Evolutionary conservation across 2,113 vertebrate species (phyloP).

Genomic region (Bubo scandiacus): DNA sequence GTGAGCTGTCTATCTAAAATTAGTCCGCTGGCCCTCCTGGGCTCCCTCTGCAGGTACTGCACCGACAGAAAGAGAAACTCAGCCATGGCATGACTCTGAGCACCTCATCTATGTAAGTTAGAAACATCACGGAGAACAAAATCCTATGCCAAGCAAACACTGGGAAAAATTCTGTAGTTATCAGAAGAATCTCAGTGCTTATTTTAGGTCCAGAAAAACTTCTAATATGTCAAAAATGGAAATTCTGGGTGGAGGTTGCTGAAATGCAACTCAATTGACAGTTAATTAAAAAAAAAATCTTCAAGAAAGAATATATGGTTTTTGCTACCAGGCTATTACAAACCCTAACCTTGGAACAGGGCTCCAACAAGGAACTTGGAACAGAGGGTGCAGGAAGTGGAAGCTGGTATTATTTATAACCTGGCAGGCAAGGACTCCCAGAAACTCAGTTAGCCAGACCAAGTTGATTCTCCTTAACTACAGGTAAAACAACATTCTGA

Average conservation of each 20-base stretch:
- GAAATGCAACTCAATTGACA: not conserved
- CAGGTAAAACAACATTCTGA: constrained; percentile 68
- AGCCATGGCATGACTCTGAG: not conserved
- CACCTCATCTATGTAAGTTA: not conserved
- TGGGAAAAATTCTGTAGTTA: not conserved
- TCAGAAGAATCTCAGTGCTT: not conserved
- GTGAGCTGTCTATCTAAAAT: not conserved
- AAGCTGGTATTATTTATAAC: constrained; percentile 61
- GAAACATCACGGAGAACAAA: not conserved
- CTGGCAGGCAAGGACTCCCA: constrained; percentile 32
- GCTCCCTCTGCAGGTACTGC: not conserved
- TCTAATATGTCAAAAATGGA: not conserved
- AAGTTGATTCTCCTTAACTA: constrained; percentile 43
- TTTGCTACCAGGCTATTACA: not conserved
- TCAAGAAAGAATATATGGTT: not conserved
- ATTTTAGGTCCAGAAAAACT: not conserved
- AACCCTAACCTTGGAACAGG: not conserved
- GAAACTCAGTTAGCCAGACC: constrained; percentile 42
- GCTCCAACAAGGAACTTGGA: not conserved
- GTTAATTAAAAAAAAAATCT: not conserved
- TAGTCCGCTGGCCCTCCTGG: not conserved
- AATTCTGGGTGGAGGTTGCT: not conserved
- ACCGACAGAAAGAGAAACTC: not conserved
- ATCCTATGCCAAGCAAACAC: not conserved
- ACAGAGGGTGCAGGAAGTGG: constrained; percentile 6